Evolutionary conservation across 2,113 vertebrate genomes (phyloP), one percentile per base, ranked within the genome.

Genomic region (Clarias gariepinus): DNA sequence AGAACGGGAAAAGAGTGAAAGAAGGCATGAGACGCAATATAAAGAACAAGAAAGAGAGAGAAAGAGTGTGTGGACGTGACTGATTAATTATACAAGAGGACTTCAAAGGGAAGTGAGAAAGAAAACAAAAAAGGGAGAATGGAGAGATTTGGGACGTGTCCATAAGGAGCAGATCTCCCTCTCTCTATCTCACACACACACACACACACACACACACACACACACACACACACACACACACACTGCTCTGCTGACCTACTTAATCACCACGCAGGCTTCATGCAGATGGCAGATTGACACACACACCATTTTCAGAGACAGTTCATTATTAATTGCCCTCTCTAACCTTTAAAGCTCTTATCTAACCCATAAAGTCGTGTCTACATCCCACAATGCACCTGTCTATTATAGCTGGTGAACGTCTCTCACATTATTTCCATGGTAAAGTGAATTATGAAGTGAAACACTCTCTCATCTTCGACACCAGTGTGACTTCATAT

Each of bases 161-260:
- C 52, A 85, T 73, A 10, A 23, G 73, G 83, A 85, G 53, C 23
- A 64, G 81, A 13, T 36, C 18, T 81, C 41, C 74, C 36, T 47
- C 19, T 41, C 69, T 73, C 33, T 23, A 11, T 68, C n/a, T 30
- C 30, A 36, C 30, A 36, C 16, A 36, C 16, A 68, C 81, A 33
- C 33, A 36, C 69, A 41, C 69, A 58, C 86, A 30, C 30, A 33
- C 28, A 69, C 66, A 77, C 69, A 33, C n/a, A n/a, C n/a, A n/a
- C n/a, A 69, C 68, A 9, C 30, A 68, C 86, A 58, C 18, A 36
- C 33, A 36, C 33, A 47, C 57, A 18, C 57, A 18, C 11, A 60
- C 85, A 36, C 18, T 64, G 81, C 53, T n/a, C 74, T 19, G 41
- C 47, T 81, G 84, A 85, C 87, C 87, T 88, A 88, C 47, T 85